Evolutionary conservation across 23 tunicate genomes (phyloP), one percentile per base, ranked within the genome.

Genomic region (Oikopleura dioica): DNA sequence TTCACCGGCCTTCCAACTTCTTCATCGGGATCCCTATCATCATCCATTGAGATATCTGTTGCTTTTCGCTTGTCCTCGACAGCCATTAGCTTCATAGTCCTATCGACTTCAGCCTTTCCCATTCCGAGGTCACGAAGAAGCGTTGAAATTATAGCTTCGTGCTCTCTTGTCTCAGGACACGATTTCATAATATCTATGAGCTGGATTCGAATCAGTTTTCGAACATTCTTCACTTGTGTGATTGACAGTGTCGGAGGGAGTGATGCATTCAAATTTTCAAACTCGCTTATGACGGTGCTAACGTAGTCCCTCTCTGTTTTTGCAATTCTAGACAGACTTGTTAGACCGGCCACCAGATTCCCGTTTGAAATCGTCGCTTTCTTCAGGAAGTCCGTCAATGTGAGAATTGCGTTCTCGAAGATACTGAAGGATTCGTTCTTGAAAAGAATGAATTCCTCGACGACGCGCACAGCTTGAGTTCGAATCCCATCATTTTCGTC

Each of bases 241-340:
- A 82, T 84, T 37, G 99, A 94, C 0, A 94, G 50, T 1, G 99
- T 94, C 4, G 99, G 99, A 0, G 99, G 99, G 35, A 94, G 81
- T 30, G 83, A 83, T 36, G 95, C 95, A 31, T 63, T 23, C 4
- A 16, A 12, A 28, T 21, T 2, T 28, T 63, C 72, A 28, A 12
- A 63, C 72, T 63, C 30, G 30, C 30, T 21, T 63, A 63, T 28
- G 2, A 28, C 72, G 5, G 72, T 2, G 5, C 33, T 21, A 23
- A 63, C 26, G 16, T 12, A 63, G 2, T 63, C 26, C 30, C 32
- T 2, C 30, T 63, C 72, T 12, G 72, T 2, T 31, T 63, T 63
- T 63, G 72, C 72, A 2, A 63, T 2, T 16, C 72, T 23, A 28
- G 72, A 63, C 2, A 63, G 33, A 2, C 30, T 12, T 2, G 26